A percentile compares a stretch with the other conserved stretches of the same genome.
Conservation (phyloP, 1,140 invertebrate species). For the Portunus trituberculatus region DNA sequence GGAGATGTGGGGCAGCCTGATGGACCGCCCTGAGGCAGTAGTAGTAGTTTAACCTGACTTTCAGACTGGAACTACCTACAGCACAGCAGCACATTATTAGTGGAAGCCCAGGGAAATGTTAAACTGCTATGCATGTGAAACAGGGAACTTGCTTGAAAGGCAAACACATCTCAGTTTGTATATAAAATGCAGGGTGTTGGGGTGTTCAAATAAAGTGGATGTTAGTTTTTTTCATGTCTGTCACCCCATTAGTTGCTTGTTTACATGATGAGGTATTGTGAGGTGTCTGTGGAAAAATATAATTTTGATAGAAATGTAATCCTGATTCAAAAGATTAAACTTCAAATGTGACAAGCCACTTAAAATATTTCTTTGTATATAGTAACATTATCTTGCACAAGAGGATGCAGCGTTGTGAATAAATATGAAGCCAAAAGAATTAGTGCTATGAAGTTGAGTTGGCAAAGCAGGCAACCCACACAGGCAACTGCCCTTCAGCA, state of each 20-base stretch:
- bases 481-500: constrained; percentile 50
- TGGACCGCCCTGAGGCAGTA: neutral
- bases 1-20: neutral
- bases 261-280: neutral
- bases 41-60: constrained; percentile 53
- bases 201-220: constrained; percentile 38
- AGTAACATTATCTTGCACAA: constrained; percentile 23
- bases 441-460: constrained; percentile 39
- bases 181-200: constrained; percentile 45
- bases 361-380: constrained; percentile 38
- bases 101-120: constrained; percentile 68
- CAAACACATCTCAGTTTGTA: constrained; percentile 48
- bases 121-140: constrained; percentile 56
- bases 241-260: constrained; percentile 3
- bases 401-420: constrained; percentile 29
- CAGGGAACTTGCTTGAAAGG: constrained; percentile 53
- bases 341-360: constrained; percentile 38
- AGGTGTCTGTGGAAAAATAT: constrained; percentile 38
- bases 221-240: neutral
- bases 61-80: constrained; percentile 57
- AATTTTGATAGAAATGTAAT: constrained; percentile 44
- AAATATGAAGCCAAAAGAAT: constrained; percentile 41
- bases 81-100: constrained; percentile 62
- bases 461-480: constrained; percentile 65
- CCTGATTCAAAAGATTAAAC: constrained; percentile 9